Base-by-base conservation (phyloP, 2,113 vertebrate genomes). In the Nettapus auritus region DNA sequence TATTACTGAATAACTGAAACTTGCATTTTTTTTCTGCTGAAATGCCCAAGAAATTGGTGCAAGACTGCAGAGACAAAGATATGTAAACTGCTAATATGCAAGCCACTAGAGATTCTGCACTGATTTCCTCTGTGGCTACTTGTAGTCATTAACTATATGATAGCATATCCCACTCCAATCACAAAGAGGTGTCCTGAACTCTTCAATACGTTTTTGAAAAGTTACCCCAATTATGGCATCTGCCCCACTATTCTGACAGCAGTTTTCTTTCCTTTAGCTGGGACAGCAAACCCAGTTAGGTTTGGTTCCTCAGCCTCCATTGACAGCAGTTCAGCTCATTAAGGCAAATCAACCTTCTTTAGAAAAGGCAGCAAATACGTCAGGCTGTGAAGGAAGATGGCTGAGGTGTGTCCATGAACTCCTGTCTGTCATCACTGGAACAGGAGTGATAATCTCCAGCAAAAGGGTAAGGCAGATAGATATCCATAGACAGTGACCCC, bases 201-300 rank as follows among this genome's bases (percentile, higher is more conserved):
- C 8, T 56, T 71, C 7, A 11, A 29, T 29, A 64, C 46, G 21
- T 79, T 64, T 52, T 64, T 64, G 22, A 79, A 40, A 64, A 19
- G 4, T 42, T n/a, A 53, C 33, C 29, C 60, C 15, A 53, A 9
- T 31, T 44, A 22, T 15, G 16, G 19, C 55, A 62, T 31, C 31
- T 55, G 31, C 13, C 46, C 7, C 16, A 5, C 20, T 62, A 34
- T 88, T 63, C 38, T 20, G 22, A 64, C 22, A 59, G 31, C 13
- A 53, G 17, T 48, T 56, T 77, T 56, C 33, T 25, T 63, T 66
- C 50, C 18, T 8, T 44, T 29, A 50, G 26, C 23, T 67, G 31
- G 11, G n/a, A 12, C 23, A 77, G 50, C 28, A 84, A 77, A 55
- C 18, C 13, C 0, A 1, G 28, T 0, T 0, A 7, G 9, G 16